These are phyloP conservation scores for Gnathonemus echidnorhynchus DNA, from an alignment of 2,113 vertebrate species.

Conservation along the genomic window DNA sequence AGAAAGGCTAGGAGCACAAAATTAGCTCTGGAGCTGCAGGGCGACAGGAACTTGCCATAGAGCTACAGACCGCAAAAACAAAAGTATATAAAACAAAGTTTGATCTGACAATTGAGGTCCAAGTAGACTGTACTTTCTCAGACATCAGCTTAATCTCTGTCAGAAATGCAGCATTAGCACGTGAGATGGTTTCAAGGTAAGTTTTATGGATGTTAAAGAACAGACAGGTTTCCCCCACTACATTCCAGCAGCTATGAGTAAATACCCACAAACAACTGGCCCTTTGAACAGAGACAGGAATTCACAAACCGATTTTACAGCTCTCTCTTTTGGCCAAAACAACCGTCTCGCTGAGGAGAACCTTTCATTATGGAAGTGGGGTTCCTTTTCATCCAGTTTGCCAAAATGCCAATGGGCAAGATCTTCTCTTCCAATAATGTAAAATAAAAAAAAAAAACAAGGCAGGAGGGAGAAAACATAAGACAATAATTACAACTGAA, in stretches of 20 bases:
- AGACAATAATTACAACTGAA: background rate
- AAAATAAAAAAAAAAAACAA: background rate
- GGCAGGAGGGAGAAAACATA: background rate
- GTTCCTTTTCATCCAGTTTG: constrained; percentile 12
- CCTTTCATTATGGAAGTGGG: background rate
- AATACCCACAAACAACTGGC: constrained; percentile 15
- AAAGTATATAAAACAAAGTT: background rate
- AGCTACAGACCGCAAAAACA: background rate
- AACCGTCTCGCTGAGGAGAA: constrained; percentile 1
- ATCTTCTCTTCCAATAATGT: background rate
- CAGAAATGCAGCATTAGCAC: background rate
- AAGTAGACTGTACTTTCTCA: background rate
- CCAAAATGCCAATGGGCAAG: constrained; percentile 20
- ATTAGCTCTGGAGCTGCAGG: background rate
- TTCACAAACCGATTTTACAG: background rate
- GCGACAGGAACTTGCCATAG: background rate
- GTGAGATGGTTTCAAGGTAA: background rate
- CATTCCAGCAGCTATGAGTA: background rate
- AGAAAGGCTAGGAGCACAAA: background rate
- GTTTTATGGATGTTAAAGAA: background rate
- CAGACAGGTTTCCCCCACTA: background rate
- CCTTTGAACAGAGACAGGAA: constrained; percentile 8
- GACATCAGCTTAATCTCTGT: background rate
- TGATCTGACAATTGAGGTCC: background rate
- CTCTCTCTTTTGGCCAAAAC: constrained; percentile 16